Conservation (phyloP, 2,888 invertebrate species). For the Zaprionus bogoriensis region DNA sequence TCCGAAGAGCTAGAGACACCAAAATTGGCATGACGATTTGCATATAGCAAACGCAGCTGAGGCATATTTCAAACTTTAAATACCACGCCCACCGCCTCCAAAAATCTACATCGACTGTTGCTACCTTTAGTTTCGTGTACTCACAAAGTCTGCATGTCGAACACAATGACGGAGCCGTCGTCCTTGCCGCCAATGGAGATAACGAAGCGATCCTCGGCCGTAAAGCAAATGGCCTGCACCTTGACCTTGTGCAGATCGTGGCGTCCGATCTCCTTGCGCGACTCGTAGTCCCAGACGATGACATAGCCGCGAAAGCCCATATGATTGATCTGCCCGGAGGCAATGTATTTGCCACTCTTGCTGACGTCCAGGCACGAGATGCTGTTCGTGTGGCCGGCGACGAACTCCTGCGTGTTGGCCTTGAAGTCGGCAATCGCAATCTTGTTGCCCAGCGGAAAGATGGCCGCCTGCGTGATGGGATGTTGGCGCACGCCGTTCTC, state of each 20-base stretch:
- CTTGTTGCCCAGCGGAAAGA: slow-evolving; percentile 91
- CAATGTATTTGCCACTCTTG: slow-evolving; percentile 89
- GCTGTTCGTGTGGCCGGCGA: slow-evolving; percentile 91
- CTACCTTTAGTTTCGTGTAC: no score
- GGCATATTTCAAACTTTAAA: no score
- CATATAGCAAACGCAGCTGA: not conserved
- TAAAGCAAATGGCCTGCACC: slow-evolving; percentile 92
- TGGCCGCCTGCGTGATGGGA: slow-evolving; percentile 87
- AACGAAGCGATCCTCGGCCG: slow-evolving; percentile 90
- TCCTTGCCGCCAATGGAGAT: slow-evolving; percentile 95
- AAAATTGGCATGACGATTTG: not conserved
- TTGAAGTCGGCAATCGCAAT: slow-evolving; percentile 88
- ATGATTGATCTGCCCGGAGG: slow-evolving; percentile 95
- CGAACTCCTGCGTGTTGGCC: slow-evolving; percentile 88
- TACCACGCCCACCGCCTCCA: no score
- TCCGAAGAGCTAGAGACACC: no score
- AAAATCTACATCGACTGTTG: no score
- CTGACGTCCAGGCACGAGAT: slow-evolving; percentile 91
- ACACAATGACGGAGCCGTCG: slow-evolving; percentile 93
- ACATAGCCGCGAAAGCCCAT: slow-evolving; percentile 94
- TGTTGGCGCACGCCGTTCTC: slow-evolving; percentile 87
- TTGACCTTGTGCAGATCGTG: slow-evolving; percentile 94
- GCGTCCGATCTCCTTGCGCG: slow-evolving; percentile 85
- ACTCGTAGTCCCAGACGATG: slow-evolving; percentile 93
- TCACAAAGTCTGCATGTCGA: slow-evolving; percentile 87